phyloP scores from a whole-genome alignment of 1,140 invertebrate species.

The Aporrectodea caliginosa region DNA sequence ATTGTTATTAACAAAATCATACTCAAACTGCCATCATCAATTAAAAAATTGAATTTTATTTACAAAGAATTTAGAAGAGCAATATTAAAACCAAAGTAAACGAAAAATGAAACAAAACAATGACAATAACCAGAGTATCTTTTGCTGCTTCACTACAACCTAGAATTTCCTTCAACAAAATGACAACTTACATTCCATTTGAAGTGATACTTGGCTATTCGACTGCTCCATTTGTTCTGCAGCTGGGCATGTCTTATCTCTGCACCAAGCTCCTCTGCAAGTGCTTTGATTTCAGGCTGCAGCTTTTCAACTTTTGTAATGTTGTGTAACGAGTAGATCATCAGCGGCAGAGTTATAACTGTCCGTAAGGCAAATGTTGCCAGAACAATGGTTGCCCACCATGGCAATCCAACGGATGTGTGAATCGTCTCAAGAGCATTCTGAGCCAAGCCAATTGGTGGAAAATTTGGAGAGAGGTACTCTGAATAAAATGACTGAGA shows the following conservation, averaged over 20 bases:
- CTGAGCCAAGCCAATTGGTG: slow-evolving; percentile 65
- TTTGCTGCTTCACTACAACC: too few relatives aligned
- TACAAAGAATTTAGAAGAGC: too few relatives aligned
- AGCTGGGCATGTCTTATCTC: slow-evolving; percentile 67
- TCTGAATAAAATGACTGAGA: slow-evolving; percentile 3
- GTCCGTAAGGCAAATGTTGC: slow-evolving; percentile 66
- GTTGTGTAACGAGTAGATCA: slow-evolving; percentile 67
- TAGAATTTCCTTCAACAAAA: neutral
- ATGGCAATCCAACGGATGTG: slow-evolving; percentile 68
- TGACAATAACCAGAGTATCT: too few relatives aligned
- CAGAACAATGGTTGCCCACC: slow-evolving; percentile 74
- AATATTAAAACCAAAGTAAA: too few relatives aligned
- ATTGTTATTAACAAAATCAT: too few relatives aligned
- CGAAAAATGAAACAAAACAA: too few relatives aligned
- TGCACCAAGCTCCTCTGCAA: slow-evolving; percentile 66
- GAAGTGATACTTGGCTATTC: slow-evolving; percentile 57
- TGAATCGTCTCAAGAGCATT: slow-evolving; percentile 66
- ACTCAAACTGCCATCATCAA: too few relatives aligned
- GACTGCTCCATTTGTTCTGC: slow-evolving; percentile 67
- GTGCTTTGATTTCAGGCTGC: slow-evolving; percentile 66
- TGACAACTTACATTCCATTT: slow-evolving; percentile 28
- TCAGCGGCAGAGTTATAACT: slow-evolving; percentile 69
- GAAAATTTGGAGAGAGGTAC: slow-evolving; percentile 58
- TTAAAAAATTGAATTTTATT: too few relatives aligned
- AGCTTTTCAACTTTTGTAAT: slow-evolving; percentile 70